phyloP scores from a whole-genome alignment of 2,797 vertebrate species.

The Peromyscus nudipes region DNA sequence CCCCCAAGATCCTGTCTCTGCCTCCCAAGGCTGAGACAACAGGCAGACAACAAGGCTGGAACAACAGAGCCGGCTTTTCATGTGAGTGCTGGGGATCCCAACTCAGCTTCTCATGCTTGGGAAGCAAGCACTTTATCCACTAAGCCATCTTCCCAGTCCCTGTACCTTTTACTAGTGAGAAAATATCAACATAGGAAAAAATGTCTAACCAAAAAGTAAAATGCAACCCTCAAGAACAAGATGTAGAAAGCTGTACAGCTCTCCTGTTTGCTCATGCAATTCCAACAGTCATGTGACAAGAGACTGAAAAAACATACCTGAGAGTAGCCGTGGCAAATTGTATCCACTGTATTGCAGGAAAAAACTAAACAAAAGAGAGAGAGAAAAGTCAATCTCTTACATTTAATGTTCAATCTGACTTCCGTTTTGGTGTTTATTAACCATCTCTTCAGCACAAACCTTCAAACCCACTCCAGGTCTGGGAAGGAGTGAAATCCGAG shows the following conservation, averaged over 20 bases:
- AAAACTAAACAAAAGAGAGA: slow-evolving; percentile 84
- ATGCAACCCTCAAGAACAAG: not conserved
- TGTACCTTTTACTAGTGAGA: slow-evolving; percentile 32
- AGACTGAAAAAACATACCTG: slow-evolving; percentile 85
- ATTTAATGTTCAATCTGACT: slow-evolving; percentile 66
- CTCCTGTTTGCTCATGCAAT: slow-evolving; percentile 5
- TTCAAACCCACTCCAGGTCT: slow-evolving; percentile 47
- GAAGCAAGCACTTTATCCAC: not conserved
- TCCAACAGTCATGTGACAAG: not conserved
- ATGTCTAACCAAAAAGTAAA: slow-evolving; percentile 59
- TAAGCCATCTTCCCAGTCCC: not conserved
- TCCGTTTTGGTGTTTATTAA: slow-evolving; percentile 66
- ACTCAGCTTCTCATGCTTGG: not conserved
- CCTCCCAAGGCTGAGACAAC: not conserved
- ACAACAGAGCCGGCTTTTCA: not conserved
- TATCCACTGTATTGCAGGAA: slow-evolving; percentile 88
- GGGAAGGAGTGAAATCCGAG: slow-evolving; percentile 40
- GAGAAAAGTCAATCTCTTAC: slow-evolving; percentile 29
- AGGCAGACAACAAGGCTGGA: not conserved
- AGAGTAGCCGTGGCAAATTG: slow-evolving; percentile 89
- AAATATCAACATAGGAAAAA: slow-evolving; percentile 56
- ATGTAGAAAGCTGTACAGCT: not conserved
- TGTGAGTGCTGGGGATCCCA: not conserved
- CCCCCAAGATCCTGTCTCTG: not conserved
- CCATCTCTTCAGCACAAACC: slow-evolving; percentile 31